These are phyloP conservation scores for Cephalopterus ornatus DNA, from an alignment of 2,113 vertebrate species.

Conservation along the genomic window DNA sequence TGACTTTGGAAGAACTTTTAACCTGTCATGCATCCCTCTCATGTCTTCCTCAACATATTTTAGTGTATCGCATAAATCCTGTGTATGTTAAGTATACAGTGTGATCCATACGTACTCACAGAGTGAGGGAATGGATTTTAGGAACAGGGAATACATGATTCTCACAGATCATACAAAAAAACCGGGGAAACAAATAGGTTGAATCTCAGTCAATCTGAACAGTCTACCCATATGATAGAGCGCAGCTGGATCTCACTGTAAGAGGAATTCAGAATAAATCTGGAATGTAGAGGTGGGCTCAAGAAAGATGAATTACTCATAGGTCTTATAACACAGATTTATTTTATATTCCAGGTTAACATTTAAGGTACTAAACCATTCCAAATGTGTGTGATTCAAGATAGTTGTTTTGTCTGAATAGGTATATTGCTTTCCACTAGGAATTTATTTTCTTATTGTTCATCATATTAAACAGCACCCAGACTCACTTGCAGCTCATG, in stretches of 20 bases:
- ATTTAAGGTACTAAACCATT: background rate
- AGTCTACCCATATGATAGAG: background rate
- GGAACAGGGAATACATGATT: background rate
- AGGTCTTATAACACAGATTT: background rate
- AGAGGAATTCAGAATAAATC: background rate
- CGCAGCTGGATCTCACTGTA: background rate
- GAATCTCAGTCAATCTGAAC: background rate
- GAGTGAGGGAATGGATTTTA: background rate
- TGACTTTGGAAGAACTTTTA: background rate
- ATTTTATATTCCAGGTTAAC: background rate
- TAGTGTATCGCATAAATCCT: background rate
- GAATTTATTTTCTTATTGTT: background rate
- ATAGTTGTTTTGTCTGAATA: background rate
- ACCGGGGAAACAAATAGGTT: background rate
- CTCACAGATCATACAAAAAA: background rate
- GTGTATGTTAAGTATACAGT: background rate
- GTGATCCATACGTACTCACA: background rate
- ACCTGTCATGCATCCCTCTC: background rate
- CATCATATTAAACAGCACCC: background rate
- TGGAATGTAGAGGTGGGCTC: background rate
- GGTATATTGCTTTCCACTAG: background rate
- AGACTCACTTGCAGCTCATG: background rate
- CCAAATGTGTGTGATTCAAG: background rate
- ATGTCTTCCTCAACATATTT: background rate
- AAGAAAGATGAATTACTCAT: background rate